Base-by-base conservation (phyloP, 1,140 invertebrate genomes). In the Brachionus calyciflorus region DNA sequence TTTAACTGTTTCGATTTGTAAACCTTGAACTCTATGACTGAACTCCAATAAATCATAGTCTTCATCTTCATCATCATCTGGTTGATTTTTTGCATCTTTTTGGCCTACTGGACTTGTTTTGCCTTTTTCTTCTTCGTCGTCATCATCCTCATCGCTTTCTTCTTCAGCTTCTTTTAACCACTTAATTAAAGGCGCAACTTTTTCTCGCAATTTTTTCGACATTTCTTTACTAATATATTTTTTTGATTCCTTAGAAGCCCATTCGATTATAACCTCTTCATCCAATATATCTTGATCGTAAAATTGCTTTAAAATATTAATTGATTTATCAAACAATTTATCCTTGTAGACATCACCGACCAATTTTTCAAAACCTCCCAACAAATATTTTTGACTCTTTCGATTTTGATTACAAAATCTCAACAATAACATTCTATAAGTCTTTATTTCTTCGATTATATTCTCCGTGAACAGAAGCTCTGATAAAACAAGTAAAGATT, bases 121-220 rank as follows among this genome's bases (percentile, higher is more conserved):
- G 5, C 5, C 37, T 77, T 51, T n/a, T n/a, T n/a, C n/a, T 4
- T 83, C 83, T 21, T 85, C 85, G 7, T 81, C 80, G 21, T 83
- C 83, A 17, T 83, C 82, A 55, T 77, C 79, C 65, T 92, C 90
- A n/a, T n/a, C n/a, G n/a, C n/a, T n/a, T 83, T 96, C 93, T 83
- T 96, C 94, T 81, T 98, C 94, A 73, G 96, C 96, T 86, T 98
- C 93, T 83, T 93, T 90, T 49, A 99, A 88, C 96, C 96, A 99
- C 80, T 91, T 93, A 9, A 99, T 89, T 84, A 99, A 96, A 44
- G 93, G 93, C 81, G 91, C 89, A 53, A 93, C 94, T 81, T 93
- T 91, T 46, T 90, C 89, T 79, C 94, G 92, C 83, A 99, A 96
- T 81, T 98, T 93, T 77, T 92, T 89, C 63, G 91, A 91, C 69